Evolutionary conservation across 2,797 vertebrate species (phyloP).

Genomic region (Dicrostonyx torquatus): DNA sequence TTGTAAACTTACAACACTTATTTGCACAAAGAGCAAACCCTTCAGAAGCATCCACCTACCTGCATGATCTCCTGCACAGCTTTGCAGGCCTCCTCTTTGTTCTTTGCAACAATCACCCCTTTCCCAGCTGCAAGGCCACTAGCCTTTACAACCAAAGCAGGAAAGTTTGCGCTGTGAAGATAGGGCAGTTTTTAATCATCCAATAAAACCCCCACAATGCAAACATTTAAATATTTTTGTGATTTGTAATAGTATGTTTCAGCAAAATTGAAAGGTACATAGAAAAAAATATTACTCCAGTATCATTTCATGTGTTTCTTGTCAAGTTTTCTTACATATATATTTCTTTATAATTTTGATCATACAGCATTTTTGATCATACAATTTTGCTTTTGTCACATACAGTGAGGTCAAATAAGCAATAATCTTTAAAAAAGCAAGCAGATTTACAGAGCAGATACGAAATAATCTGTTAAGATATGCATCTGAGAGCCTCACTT

Average conservation of each 20-base stretch:
- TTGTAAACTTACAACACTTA: neutral
- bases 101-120: slow-evolving; percentile 94
- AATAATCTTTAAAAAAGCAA: neutral
- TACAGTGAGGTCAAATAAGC: neutral
- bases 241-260: neutral
- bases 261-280: neutral
- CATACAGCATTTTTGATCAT: neutral
- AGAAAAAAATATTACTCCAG: neutral
- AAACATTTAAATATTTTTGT: neutral
- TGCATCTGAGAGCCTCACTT: neutral
- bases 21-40: neutral
- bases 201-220: neutral
- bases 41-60: slow-evolving; percentile 83
- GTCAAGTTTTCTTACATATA: neutral
- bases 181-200: slow-evolving; percentile 30
- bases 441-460: neutral
- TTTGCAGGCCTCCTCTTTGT: slow-evolving; percentile 93
- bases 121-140: slow-evolving; percentile 98
- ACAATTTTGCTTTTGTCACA: neutral
- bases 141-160: slow-evolving; percentile 97
- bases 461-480: neutral
- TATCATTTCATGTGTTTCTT: neutral
- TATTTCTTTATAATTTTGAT: neutral
- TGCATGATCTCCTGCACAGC: slow-evolving; percentile 96
- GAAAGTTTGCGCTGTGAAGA: slow-evolving; percentile 91